phyloP scores from a whole-genome alignment of 2,888 invertebrate species.

The Lumbricus terrestris region DNA sequence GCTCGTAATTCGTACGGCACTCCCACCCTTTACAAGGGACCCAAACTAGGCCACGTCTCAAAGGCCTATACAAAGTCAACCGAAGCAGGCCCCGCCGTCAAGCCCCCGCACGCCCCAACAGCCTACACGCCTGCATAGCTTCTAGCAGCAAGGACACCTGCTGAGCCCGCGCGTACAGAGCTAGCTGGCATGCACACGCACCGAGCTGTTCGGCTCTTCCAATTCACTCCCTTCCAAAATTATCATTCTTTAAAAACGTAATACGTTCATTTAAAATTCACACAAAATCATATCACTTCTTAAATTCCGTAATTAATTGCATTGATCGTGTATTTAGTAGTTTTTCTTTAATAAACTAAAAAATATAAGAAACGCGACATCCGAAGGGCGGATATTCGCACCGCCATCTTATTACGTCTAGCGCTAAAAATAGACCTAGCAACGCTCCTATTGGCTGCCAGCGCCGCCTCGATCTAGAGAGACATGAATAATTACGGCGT shows the following conservation, averaged over 20 bases:
- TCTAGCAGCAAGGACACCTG: background rate
- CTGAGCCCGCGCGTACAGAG: background rate
- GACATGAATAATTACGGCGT: conserved; percentile 13
- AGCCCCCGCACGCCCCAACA: background rate
- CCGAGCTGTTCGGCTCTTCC: background rate
- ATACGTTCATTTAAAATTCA: background rate
- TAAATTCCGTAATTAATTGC: background rate
- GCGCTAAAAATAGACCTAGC: background rate
- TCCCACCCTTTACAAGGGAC: background rate
- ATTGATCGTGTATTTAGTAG: background rate
- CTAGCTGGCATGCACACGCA: background rate
- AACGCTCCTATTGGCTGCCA: background rate
- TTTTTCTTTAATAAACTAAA: background rate
- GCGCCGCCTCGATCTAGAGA: background rate
- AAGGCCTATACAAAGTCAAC: background rate
- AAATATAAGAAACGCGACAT: background rate
- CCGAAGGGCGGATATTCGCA: background rate
- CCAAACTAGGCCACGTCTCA: background rate
- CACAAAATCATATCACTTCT: background rate
- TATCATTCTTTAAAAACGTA: background rate
- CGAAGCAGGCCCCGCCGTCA: background rate
- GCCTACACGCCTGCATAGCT: background rate
- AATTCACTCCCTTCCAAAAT: background rate
- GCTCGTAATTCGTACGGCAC: background rate
- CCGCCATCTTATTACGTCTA: background rate